Evolutionary conservation across 2,888 invertebrate species (phyloP).

Genomic region (Troglohyphantes excavatus): DNA sequence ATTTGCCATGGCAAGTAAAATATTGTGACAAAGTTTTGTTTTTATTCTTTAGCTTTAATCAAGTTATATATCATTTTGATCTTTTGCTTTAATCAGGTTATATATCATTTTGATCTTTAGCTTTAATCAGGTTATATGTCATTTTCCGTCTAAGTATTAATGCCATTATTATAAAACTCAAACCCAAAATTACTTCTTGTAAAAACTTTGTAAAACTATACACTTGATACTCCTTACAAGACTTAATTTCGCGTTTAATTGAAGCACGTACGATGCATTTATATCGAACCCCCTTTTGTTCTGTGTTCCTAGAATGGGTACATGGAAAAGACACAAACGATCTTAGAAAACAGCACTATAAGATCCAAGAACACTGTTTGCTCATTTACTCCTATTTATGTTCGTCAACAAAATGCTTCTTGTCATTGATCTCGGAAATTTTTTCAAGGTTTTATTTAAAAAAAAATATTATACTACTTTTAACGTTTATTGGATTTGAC

Average conservation of each 20-base stretch:
- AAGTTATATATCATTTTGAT: no score
- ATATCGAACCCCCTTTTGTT: neutral
- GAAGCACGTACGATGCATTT: neutral
- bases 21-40: no score
- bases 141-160: no score
- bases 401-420: neutral
- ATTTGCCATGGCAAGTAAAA: no score
- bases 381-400: conserved; percentile 5
- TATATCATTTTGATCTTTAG: no score
- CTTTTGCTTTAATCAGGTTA: no score
- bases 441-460: neutral
- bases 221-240: no score
- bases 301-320: neutral
- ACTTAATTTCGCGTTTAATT: neutral
- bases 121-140: no score
- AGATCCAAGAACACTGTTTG: neutral
- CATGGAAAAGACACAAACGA: neutral
- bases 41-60: no score
- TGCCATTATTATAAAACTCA: no score
- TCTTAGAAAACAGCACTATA: neutral
- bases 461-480: neutral
- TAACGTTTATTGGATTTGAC: neutral
- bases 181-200: no score
- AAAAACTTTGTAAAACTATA: no score
- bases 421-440: neutral